Evolutionary conservation across 92 coral and sea anemone species (phyloP).

Genomic region (Muricea muricata): DNA sequence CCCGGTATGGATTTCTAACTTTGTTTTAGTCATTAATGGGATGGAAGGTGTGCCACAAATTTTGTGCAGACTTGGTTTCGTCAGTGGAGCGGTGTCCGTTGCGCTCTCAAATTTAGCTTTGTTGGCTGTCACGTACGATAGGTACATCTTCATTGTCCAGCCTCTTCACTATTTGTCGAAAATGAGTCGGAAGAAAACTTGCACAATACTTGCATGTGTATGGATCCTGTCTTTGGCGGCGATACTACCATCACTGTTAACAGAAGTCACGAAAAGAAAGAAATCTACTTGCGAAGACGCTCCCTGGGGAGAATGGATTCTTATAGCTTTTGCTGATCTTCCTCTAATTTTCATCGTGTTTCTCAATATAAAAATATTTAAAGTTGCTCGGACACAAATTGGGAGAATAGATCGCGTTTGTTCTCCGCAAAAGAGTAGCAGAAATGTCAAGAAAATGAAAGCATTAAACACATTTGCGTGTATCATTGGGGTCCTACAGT

Average conservation of each 20-base stretch:
- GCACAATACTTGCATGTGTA: background rate
- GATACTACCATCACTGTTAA: background rate
- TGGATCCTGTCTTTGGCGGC: background rate
- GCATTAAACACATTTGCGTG: background rate
- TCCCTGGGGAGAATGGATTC: background rate
- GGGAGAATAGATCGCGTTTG: no score
- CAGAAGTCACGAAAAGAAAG: background rate
- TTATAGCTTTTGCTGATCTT: background rate
- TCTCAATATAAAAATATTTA: background rate
- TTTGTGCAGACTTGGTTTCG: background rate
- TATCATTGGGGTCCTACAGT: background rate
- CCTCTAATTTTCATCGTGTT: background rate
- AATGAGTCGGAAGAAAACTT: background rate
- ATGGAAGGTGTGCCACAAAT: background rate
- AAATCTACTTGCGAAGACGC: background rate
- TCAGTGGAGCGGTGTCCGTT: background rate
- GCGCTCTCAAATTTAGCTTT: background rate
- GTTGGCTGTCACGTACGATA: background rate
- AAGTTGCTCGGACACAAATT: background rate
- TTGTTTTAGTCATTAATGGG: background rate
- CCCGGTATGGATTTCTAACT: background rate
- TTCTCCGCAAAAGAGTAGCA: background rate
- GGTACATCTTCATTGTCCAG: background rate
- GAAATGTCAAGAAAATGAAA: background rate
- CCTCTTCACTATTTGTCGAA: background rate